Base-by-base conservation (phyloP, 2,797 vertebrate genomes). In the Brachyalestes nurse region DNA sequence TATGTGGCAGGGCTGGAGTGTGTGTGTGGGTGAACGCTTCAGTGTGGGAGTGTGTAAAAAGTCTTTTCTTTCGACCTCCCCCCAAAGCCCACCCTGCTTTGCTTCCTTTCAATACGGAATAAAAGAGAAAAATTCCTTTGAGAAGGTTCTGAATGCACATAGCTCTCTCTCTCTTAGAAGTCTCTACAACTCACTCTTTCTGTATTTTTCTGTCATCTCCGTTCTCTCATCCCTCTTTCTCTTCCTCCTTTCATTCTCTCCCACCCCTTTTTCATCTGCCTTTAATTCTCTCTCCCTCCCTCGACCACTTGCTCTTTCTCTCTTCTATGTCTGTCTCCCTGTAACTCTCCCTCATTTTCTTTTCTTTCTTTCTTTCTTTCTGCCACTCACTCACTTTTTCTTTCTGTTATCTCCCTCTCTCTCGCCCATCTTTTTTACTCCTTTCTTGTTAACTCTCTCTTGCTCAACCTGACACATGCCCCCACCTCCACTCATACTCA, bases 121-220 rank as follows among this genome's bases (percentile, higher is more conserved):
- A 92, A 94, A 92, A 88, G 87, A 89, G 87, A 86, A 84, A 77
- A 92, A 92, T 92, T 90, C 90, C 89, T 85, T 84, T 85, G 83
- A 89, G 90, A 88, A 88, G 88, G 89, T 91, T 83, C 84, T 88
- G 88, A 87, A 88, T 85, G 82, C 72, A 57, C 55, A 38, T 55
- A 72, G 12, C 74, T 61, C 19, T 19, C 60, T 42, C 47, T 16
- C 62, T 23, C 10, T 67, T 47, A n/a, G n/a, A n/a, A n/a, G n/a
- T 45, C 65, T 67, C 40, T 45, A 19, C 53, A 17, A 60, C 21
- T 51, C 38, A 40, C 47, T 71, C 53, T 86, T 84, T 85, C 83
- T 78, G 75, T 73, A 53, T 61, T 66, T 78, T 19, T 28, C 75
- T 88, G 81, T 34, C 14, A 86, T 82, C 85, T 75, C 19, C 65